Conservation (phyloP, 2,113 vertebrate genomes). For the Dolichallabes microphthalmus region DNA sequence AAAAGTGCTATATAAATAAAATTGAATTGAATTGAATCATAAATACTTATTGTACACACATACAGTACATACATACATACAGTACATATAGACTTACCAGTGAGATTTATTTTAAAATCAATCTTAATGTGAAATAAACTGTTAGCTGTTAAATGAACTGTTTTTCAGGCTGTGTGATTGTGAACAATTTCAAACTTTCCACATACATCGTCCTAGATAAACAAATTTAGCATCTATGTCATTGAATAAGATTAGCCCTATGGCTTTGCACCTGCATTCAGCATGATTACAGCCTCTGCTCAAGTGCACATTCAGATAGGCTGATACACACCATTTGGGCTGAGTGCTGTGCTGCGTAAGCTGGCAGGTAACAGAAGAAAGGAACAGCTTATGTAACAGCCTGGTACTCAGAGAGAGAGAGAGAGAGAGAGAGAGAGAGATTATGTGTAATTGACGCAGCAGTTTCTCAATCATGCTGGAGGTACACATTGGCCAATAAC, state of each 20-base stretch:
- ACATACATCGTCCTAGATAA: not conserved
- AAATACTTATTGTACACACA: no score
- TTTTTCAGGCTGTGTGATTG: not conserved
- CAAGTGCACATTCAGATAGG: slow-evolving; percentile 2
- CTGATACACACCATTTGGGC: not conserved
- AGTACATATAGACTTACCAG: no score
- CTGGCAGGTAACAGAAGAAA: not conserved
- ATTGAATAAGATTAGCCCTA: not conserved
- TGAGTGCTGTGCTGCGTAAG: not conserved
- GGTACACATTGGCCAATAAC: not conserved
- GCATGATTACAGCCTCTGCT: not conserved
- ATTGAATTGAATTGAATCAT: no score
- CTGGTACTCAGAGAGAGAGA: not conserved
- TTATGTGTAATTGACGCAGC: slow-evolving; percentile 20
- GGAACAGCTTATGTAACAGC: not conserved
- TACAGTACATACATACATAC: no score
- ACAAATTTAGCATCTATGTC: not conserved
- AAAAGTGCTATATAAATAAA: no score
- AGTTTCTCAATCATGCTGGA: not conserved
- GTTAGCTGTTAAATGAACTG: not conserved
- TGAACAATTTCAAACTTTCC: not conserved
- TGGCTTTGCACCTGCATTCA: not conserved
- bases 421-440: not conserved
- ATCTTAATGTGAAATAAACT: not conserved
- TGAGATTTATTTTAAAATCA: no score